Evolutionary conservation across 2,888 invertebrate genomes (phyloP).

Genomic region (Leptodirus hochenwartii): DNA sequence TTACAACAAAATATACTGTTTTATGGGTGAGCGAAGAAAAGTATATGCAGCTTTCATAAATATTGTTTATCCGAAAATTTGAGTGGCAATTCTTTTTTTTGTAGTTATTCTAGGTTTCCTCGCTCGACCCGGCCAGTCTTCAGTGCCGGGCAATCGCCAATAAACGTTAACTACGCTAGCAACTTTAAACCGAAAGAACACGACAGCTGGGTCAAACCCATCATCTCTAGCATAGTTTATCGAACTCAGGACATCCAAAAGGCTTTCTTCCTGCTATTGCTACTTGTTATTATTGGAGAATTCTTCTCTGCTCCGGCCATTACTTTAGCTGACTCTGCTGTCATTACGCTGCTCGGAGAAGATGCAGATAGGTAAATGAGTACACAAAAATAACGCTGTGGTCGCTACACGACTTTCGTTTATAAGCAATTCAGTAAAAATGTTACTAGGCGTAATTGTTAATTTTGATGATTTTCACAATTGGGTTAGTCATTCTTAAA

Average conservation of each 20-base stretch:
- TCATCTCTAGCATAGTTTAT: conserved; percentile 88
- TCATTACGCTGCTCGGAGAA: conserved; percentile 74
- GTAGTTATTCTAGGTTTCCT: conserved; percentile 22
- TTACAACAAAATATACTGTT: no score
- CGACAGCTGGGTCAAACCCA: conserved; percentile 67
- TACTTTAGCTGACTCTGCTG: conserved; percentile 84
- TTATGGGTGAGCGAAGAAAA: no score
- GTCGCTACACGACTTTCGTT: no score
- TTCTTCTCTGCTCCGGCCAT: conserved; percentile 95
- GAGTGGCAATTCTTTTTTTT: not conserved
- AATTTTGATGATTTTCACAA: no score
- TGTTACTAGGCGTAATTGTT: no score
- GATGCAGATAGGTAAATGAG: no score
- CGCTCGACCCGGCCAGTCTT: conserved; percentile 26
- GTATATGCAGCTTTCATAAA: conserved; percentile 3
- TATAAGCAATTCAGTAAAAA: no score
- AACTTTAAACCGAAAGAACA: conserved; percentile 57
- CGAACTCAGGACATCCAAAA: conserved; percentile 78
- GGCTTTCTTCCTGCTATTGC: conserved; percentile 82
- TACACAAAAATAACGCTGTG: no score
- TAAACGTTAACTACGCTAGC: conserved; percentile 52
- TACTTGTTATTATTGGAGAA: conserved; percentile 90
- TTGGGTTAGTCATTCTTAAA: no score
- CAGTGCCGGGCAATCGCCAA: conserved; percentile 48
- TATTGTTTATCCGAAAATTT: not conserved